Evolutionary conservation across 2,113 vertebrate genomes (phyloP).

Genomic region (Ictalurus punctatus): DNA sequence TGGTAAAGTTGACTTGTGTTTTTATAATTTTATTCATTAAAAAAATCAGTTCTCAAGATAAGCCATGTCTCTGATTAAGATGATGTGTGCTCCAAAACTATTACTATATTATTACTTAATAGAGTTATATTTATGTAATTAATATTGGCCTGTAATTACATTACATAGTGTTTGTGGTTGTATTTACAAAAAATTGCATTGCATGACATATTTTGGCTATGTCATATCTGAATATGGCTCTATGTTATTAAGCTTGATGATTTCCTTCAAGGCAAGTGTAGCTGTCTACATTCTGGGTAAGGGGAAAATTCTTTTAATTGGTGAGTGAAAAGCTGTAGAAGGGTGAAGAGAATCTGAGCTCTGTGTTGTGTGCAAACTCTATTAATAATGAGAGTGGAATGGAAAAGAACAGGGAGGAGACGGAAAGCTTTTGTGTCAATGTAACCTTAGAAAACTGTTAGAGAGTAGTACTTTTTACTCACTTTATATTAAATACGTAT

Average conservation of each 20-base stretch:
- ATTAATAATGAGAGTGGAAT: not conserved
- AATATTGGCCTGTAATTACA: not conserved
- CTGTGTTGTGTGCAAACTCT: not conserved
- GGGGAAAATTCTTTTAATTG: not conserved
- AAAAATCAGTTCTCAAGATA: not conserved
- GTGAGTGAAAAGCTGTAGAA: not conserved
- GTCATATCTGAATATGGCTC: not conserved
- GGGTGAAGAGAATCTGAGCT: not conserved
- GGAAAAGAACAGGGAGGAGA: not conserved
- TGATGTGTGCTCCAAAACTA: not conserved
- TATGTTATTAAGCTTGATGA: not conserved
- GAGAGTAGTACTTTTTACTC: not conserved
- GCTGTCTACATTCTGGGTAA: not conserved
- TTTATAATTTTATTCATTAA: not conserved
- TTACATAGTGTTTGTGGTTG: not conserved
- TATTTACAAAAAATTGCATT: not conserved
- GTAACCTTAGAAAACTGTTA: not conserved
- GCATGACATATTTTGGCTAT: not conserved
- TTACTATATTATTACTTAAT: not conserved
- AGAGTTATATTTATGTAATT: not conserved
- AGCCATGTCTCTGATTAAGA: not conserved
- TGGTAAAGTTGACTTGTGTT: not conserved
- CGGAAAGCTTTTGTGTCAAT: conserved; percentile 4
- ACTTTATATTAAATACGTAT: not conserved
- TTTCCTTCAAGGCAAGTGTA: not conserved